Conservation (phyloP, 2,888 invertebrate species). For the Trissolcus japonicus region DNA sequence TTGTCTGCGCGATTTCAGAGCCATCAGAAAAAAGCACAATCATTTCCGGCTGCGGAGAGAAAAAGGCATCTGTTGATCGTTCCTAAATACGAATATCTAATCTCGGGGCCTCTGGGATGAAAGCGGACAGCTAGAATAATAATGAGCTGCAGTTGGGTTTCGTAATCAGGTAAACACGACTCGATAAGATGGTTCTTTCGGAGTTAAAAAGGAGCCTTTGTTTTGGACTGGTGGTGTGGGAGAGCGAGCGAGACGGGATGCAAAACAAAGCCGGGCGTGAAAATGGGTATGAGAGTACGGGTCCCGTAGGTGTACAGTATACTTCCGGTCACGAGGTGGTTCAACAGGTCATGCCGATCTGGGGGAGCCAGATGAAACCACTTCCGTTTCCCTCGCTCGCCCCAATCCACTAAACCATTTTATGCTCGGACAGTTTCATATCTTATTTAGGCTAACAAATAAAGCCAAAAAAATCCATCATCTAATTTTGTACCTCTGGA, state of each 20-base stretch:
- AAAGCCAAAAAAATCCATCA: too few species aligned
- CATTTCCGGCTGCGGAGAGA: constrained; percentile 19
- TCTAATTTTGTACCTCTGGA: too few species aligned
- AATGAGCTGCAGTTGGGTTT: constrained; percentile 34
- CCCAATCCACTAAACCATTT: constrained; percentile 56
- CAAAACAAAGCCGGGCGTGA: constrained; percentile 27
- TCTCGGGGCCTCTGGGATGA: constrained; percentile 10
- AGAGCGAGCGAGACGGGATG: constrained; percentile 35
- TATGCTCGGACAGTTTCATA: constrained; percentile 58
- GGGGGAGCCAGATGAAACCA: constrained; percentile 76
- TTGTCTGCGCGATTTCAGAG: too few species aligned
- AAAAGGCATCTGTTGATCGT: constrained; percentile 5
- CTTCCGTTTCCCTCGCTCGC: constrained; percentile 68
- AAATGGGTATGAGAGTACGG: constrained; percentile 49
- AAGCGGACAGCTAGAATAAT: constrained; percentile 8
- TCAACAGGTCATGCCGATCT: constrained; percentile 76
- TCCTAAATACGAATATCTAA: constrained; percentile 32
- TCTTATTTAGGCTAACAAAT: constrained; percentile 36
- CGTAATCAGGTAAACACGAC: constrained; percentile 56
- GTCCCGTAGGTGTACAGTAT: constrained; percentile 70
- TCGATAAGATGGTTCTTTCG: constrained; percentile 65
- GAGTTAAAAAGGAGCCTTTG: constrained; percentile 70
- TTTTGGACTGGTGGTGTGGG: constrained; percentile 61
- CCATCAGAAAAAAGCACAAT: constrained; percentile 6
- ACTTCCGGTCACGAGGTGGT: constrained; percentile 76